Percentiles rank a stretch among this genome's conserved stretches.
Evolutionary conservation across 2,888 invertebrate species (phyloP).

Genomic region (Agonopterix arenella): DNA sequence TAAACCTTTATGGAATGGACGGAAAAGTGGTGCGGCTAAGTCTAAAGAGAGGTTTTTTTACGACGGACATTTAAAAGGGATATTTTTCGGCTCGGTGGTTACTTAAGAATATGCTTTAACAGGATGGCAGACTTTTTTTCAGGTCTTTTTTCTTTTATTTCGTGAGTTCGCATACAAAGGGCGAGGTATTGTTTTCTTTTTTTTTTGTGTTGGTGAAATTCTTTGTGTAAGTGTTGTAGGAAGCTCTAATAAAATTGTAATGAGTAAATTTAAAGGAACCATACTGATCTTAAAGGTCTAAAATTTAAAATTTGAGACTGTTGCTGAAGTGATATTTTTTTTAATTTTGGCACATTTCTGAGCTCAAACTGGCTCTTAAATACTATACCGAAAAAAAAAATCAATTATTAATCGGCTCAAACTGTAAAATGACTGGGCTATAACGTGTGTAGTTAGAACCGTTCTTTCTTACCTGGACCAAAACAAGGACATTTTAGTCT

Average conservation of each 20-base stretch:
- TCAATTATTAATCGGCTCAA: too few species aligned
- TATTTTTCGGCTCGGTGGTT: slow-evolving; percentile 5
- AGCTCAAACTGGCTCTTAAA: too few species aligned
- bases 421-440: too few species aligned
- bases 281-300: not conserved
- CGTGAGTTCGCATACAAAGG: slow-evolving; percentile 3
- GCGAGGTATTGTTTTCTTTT: slow-evolving; percentile 2
- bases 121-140: slow-evolving; percentile 1
- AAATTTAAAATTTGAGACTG: too few species aligned
- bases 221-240: not conserved
- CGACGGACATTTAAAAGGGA: slow-evolving; percentile 1
- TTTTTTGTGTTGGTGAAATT: not conserved
- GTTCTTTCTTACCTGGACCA: too few species aligned
- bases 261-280: not conserved
- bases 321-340: too few species aligned
- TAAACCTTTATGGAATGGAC: not conserved
- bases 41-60: not conserved
- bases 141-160: slow-evolving; percentile 4
- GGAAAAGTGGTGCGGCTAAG: not conserved
- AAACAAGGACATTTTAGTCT: too few species aligned
- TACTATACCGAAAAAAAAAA: too few species aligned
- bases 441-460: not conserved
- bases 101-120: slow-evolving; percentile 3
- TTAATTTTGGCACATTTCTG: too few species aligned
- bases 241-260: not conserved